phyloP scores from a whole-genome alignment of 2,113 vertebrate genomes.

The Ciconia boyciana region DNA sequence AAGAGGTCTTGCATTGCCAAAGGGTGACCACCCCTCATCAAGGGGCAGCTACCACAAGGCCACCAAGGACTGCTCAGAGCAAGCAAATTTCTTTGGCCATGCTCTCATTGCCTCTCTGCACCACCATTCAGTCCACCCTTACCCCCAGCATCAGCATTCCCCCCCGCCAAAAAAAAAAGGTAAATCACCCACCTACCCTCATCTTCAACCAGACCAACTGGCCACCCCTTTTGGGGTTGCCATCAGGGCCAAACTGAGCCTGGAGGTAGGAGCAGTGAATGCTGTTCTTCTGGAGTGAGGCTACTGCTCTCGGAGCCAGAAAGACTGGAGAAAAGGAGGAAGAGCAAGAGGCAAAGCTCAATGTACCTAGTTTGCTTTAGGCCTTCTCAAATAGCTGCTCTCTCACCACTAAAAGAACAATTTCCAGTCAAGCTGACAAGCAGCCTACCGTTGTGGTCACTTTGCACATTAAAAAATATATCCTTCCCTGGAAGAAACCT shows the following conservation, averaged over 20 bases:
- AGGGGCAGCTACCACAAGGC: not conserved
- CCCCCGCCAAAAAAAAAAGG: not conserved
- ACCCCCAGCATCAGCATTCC: not conserved
- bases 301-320: not conserved
- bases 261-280: accelerated
- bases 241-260: not conserved
- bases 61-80: not conserved
- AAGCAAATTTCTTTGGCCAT: not conserved
- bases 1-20: not conserved
- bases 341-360: not conserved
- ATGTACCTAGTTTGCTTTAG: not conserved
- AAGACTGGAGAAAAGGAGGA: not conserved
- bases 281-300: not conserved
- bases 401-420: not conserved
- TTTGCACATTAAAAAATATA: not conserved
- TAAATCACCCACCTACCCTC: not conserved
- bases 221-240: not conserved
- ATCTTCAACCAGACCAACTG: not conserved
- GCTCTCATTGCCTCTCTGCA: not conserved
- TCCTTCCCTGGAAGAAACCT: not conserved
- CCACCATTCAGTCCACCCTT: not conserved
- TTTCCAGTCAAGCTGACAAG: not conserved
- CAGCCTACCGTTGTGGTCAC: not conserved
- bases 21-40: not conserved
- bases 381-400: not conserved